Evolutionary conservation across 2,113 vertebrate species (phyloP).

Genomic region (Leucopternis melanops): DNA sequence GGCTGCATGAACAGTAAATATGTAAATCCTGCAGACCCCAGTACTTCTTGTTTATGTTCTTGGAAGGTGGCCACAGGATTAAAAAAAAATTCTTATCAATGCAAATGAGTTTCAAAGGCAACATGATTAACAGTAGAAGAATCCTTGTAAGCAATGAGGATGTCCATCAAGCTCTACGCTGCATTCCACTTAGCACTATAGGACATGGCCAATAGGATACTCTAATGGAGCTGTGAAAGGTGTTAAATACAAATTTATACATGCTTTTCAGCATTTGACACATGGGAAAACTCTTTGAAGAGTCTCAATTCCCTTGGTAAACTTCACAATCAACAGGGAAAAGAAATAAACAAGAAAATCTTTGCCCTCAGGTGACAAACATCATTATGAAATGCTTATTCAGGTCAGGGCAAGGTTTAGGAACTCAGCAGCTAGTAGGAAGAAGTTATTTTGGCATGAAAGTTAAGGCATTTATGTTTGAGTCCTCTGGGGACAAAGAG

Average conservation of each 20-base stretch:
- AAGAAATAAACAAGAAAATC: not conserved
- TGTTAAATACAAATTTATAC: not conserved
- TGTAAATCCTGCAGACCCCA: not conserved
- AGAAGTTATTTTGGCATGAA: not conserved
- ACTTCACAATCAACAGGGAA: not conserved
- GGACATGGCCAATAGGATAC: not conserved
- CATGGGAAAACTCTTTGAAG: not conserved
- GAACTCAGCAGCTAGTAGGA: not conserved
- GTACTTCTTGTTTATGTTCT: not conserved
- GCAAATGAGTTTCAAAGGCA: not conserved
- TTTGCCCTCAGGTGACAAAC: not conserved
- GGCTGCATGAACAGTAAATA: not conserved
- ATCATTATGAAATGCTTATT: not conserved
- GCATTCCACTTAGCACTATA: not conserved
- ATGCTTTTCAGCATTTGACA: not conserved
- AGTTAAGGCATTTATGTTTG: not conserved
- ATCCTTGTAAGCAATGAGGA: not conserved
- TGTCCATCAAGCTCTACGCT: not conserved
- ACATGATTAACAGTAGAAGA: not conserved
- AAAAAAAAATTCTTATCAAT: not conserved
- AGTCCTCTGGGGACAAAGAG: not conserved
- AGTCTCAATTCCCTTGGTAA: not conserved
- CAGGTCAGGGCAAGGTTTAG: not conserved
- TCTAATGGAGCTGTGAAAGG: not conserved
- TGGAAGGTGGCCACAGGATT: not conserved